Evolutionary conservation across 2,888 invertebrate species (phyloP), one percentile per base, ranked within the genome.

Genomic region (Ophioninae sp.): DNA sequence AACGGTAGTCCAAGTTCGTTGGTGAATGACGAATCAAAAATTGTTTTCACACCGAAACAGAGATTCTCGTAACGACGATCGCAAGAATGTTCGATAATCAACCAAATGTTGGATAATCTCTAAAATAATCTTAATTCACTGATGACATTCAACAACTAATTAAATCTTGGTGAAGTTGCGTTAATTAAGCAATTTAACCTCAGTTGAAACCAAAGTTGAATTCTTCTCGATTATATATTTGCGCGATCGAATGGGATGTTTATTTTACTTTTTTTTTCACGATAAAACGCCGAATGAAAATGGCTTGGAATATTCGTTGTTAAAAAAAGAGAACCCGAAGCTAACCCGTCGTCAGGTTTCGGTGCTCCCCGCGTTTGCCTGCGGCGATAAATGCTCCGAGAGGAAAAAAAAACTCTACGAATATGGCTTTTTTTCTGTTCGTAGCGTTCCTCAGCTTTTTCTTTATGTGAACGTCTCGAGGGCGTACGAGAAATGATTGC

Each of bases 401-500:
- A 17, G 10, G 41, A 63, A 30, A 23, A 61, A 61, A 30, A 23
- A 73, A 44, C 0, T 44, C 44, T 41, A 39, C 22, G 41, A 65
- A 51, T 51, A 30, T 30, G 30, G 51, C 17, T 13, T 17, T 10
- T 17, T 2, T 51, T 51, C 13, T 51, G 51, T 51, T 63, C 51
- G 13, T 51, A 10, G 41, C 23, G 22, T 67, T 41, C 39, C 23
- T 59, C 30, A 79, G 71, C 20, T 20, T 59, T 59, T 69, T 61
- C 58, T 41, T 68, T 81, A 73, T 72, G 76, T 76, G 67, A 84
- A 86, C 78, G 75, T 75, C 79, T 71, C 37, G 63, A 65, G 69
- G 67, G 73, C 72, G 79, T 80, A 79, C 74, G 80, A 83, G 81
- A 82, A 85, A 80, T 77, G 79, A 83, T 85, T 81, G 86, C 79